Conservation (phyloP, 2,113 vertebrate genomes). For the Apeltes quadracus region DNA sequence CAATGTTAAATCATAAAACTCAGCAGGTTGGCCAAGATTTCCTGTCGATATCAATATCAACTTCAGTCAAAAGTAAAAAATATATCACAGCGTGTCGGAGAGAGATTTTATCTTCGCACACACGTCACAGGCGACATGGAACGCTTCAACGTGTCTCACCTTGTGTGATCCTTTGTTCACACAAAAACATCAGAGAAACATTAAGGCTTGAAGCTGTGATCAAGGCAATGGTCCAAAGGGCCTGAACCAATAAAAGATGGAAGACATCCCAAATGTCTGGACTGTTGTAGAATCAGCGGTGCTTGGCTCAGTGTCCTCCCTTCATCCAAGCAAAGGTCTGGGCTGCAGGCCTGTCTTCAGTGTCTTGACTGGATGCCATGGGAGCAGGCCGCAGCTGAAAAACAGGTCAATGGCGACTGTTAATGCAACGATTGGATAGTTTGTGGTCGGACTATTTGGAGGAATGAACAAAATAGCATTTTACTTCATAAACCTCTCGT, state of each 20-base stretch:
- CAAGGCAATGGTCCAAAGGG: slow-evolving; percentile 71
- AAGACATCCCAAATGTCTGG: slow-evolving; percentile 60
- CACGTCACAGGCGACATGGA: slow-evolving; percentile 50
- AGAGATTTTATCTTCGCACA: slow-evolving; percentile 52
- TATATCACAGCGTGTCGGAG: slow-evolving; percentile 31
- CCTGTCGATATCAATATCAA: slow-evolving; percentile 40
- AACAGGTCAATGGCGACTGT: slow-evolving; percentile 77
- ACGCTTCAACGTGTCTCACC: slow-evolving; percentile 44
- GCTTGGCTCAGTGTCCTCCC: slow-evolving; percentile 46
- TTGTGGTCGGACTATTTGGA: slow-evolving; percentile 78
- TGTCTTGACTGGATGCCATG: slow-evolving; percentile 72
- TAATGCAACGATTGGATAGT: slow-evolving; percentile 75
- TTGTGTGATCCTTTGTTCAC: slow-evolving; percentile 56
- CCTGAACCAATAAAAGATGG: slow-evolving; percentile 83
- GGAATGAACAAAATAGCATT: slow-evolving; percentile 76
- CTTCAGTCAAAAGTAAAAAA: slow-evolving; percentile 42
- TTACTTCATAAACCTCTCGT: slow-evolving; percentile 80
- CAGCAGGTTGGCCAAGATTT: slow-evolving; percentile 43
- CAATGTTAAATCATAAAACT: slow-evolving; percentile 53
- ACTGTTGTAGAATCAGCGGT: slow-evolving; percentile 64
- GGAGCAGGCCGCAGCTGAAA: slow-evolving; percentile 68
- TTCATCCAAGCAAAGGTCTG: slow-evolving; percentile 62
- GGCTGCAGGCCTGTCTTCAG: slow-evolving; percentile 58
- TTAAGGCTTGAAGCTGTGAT: slow-evolving; percentile 61
- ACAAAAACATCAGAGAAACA: slow-evolving; percentile 53